These are phyloP conservation scores for Lycia hirtaria DNA, from an alignment of 2,888 invertebrate species.

Conservation along the genomic window DNA sequence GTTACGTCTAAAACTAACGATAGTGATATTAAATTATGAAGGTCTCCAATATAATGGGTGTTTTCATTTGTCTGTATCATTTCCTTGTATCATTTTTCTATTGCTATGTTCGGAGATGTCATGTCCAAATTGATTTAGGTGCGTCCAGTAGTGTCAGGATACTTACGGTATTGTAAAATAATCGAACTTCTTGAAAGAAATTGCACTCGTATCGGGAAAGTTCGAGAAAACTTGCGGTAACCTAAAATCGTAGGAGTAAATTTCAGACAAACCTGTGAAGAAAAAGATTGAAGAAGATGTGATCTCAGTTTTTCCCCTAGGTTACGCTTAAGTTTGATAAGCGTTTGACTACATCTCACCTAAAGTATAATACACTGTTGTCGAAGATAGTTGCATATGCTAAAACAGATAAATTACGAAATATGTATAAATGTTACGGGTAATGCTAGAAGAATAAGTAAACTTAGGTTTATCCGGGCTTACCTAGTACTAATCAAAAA, in stretches of 20 bases:
- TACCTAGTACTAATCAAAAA: too few species aligned
- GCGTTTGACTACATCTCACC: too few species aligned
- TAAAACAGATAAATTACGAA: too few species aligned
- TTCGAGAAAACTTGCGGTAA: not conserved
- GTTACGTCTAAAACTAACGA: constrained; percentile 1
- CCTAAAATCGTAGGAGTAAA: not conserved
- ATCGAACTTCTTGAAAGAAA: not conserved
- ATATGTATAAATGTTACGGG: too few species aligned
- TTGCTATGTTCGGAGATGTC: constrained; percentile 11
- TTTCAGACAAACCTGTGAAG: not conserved
- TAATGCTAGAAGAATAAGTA: too few species aligned
- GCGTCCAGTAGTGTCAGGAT: constrained; percentile 9
- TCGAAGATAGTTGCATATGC: too few species aligned
- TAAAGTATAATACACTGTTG: too few species aligned
- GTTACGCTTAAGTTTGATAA: too few species aligned
- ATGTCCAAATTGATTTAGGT: constrained; percentile 24
- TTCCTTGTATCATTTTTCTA: constrained; percentile 8
- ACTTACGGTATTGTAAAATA: not conserved
- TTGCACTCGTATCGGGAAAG: constrained; percentile 3
- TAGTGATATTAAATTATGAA: constrained; percentile 24
- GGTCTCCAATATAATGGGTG: constrained; percentile 9
- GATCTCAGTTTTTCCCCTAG: too few species aligned
- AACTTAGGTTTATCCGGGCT: too few species aligned
- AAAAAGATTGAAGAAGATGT: not conserved
- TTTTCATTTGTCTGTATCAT: constrained; percentile 19